A percentile compares a stretch with the other conserved stretches of the same genome.
Evolutionary conservation across 2,113 vertebrate genomes (phyloP).

Genomic region (Anas platyrhynchos): DNA sequence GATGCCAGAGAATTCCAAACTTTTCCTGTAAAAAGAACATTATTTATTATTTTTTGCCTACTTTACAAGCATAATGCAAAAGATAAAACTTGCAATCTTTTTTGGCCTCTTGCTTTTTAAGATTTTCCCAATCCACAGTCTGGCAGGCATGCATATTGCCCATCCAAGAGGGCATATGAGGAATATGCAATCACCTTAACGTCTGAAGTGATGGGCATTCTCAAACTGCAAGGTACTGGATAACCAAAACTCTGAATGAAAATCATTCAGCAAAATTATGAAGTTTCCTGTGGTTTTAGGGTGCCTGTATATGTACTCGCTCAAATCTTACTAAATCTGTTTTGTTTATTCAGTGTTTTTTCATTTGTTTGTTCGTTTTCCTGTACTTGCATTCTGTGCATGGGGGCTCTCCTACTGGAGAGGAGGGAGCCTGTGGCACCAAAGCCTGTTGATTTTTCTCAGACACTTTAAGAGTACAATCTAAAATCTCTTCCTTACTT

Average conservation of each 20-base stretch:
- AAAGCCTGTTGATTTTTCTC: neutral
- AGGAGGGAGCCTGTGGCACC: neutral
- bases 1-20: neutral
- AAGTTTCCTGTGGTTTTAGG: neutral
- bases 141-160: accelerated
- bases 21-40: neutral
- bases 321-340: neutral
- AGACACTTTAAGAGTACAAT: neutral
- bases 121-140: neutral
- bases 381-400: neutral
- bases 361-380: too few relatives aligned
- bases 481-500: neutral
- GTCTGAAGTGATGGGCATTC: neutral
- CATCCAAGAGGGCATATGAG: too few relatives aligned
- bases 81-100: accelerated
- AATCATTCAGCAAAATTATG: neutral
- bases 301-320: neutral
- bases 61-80: neutral
- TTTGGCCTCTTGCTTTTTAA: neutral
- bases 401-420: neutral
- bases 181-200: too few relatives aligned
- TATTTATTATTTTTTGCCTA: neutral
- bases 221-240: neutral
- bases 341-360: too few relatives aligned
- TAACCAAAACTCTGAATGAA: neutral